Evolutionary conservation across 2,888 invertebrate genomes (phyloP), one percentile per base, ranked within the genome.

Genomic region (Eristalis intricaria): DNA sequence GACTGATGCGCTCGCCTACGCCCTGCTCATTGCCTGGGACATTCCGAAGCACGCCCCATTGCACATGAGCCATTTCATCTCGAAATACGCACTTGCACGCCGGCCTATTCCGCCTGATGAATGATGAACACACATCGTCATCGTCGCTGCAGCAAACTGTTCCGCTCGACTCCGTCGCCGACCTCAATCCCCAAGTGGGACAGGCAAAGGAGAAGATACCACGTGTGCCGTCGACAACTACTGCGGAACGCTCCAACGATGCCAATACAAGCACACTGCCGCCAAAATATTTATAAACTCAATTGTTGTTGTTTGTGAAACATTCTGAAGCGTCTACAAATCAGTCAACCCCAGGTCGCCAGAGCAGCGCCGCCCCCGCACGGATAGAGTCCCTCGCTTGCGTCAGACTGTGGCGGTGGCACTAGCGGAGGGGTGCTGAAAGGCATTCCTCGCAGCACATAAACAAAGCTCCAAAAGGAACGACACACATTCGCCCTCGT

Each of bases 181-280:
- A 82, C 82, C 85, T 82, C 69, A 82, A 82, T 82, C 50, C 58
- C 35, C 63, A 82, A 85, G 77, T 77, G 82, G 69, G 69, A 81
- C 73, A 81, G 26, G 13, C 64, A 4, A 5, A 4, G 29, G 19
- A 19, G 50, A n/a, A 50, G 19, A 50, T 50, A 75, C 84, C 80
- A 84, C 84, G 84, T 84, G 76, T 60, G 70, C 60, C 64, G 60
- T 23, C 60, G 32, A 15, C 23, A 26, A 68, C 13, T 60, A n/a
- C 66, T 23, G 19, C 40, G 60, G 40, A 66, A 40, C 43, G 40
- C 19, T 63, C 38, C 29, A n/a, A 70, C 75, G 75, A 75, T 84
- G 84, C 80, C 74, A 80, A 75, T 58, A 13, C 71, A 58, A 60
- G 71, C 68, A 73, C 35, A 65, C 61, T 63, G 71, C 61, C 71